Evolutionary conservation across 2,113 vertebrate species (phyloP).

Genomic region (Coptodon bakossiorum): DNA sequence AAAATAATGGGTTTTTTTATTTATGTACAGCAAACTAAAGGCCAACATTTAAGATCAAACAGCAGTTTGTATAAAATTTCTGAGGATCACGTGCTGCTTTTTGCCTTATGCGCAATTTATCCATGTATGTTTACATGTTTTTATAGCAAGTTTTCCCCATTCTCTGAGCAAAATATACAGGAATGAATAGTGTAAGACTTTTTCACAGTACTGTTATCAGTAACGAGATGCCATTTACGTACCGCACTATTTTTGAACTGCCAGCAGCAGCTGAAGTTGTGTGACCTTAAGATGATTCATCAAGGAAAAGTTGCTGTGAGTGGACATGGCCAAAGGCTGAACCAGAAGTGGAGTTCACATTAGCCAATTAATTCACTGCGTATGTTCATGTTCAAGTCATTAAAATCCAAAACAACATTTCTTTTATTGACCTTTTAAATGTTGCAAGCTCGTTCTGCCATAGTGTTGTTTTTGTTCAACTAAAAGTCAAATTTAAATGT

Average conservation of each 20-base stretch:
- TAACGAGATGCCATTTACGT: not conserved
- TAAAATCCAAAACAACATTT: not conserved
- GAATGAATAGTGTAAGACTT: not conserved
- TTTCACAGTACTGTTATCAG: not conserved
- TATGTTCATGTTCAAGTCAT: not conserved
- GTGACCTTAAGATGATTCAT: not conserved
- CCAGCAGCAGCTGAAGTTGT: not conserved
- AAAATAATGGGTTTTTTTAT: not conserved
- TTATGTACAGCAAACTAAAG: not conserved
- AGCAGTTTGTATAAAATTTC: not conserved
- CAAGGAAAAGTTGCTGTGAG: not conserved
- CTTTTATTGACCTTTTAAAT: not conserved
- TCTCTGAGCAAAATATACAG: not conserved
- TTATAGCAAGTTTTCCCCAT: not conserved
- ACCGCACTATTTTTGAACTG: not conserved
- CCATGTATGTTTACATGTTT: not conserved
- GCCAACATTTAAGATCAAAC: not conserved
- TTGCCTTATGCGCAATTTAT: not conserved
- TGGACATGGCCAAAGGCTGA: not conserved
- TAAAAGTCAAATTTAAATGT: not conserved
- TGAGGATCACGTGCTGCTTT: not conserved
- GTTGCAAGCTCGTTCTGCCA: not conserved
- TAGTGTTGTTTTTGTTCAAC: not conserved
- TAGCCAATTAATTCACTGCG: not conserved
- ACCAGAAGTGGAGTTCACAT: not conserved